Conservation (phyloP, 1,140 invertebrate species). For the Pogonus chalceus region DNA sequence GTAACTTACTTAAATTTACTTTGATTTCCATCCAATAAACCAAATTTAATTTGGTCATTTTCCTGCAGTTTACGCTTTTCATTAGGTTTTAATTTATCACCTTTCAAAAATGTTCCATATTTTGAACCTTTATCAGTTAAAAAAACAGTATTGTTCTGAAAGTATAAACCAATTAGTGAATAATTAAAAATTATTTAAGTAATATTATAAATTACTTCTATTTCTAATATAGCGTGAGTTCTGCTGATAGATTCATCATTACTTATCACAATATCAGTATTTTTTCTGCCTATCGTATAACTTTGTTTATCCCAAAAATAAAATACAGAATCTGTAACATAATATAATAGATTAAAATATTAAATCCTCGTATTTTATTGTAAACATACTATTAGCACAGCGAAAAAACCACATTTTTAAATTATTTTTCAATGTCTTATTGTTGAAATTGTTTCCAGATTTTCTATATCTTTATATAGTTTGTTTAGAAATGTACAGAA, state of each 20-base stretch:
- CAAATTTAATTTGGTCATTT: slow-evolving; percentile 10
- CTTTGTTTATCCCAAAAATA: slow-evolving; percentile 16
- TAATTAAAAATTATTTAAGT: neutral
- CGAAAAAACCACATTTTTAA: no score
- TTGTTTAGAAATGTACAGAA: no score
- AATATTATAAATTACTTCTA: slow-evolving; percentile 21
- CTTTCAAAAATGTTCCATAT: slow-evolving; percentile 36
- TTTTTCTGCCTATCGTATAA: slow-evolving; percentile 32
- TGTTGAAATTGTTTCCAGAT: no score
- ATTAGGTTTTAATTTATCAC: slow-evolving; percentile 23
- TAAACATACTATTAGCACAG: no score
- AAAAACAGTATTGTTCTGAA: slow-evolving; percentile 20
- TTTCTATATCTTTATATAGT: no score
- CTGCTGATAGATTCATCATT: slow-evolving; percentile 34
- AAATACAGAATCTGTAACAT: slow-evolving; percentile 1
- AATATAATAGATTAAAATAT: no score
- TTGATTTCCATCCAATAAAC: neutral
- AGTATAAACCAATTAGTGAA: neutral
- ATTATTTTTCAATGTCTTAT: no score
- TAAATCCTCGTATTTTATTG: no score
- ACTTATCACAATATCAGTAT: slow-evolving; percentile 28
- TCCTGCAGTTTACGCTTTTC: slow-evolving; percentile 30
- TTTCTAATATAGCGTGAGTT: slow-evolving; percentile 31
- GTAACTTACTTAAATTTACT: slow-evolving; percentile 10
- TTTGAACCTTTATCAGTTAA: slow-evolving; percentile 36